These are phyloP conservation scores for Sarcophaga rosellei DNA, from an alignment of 2,888 invertebrate genomes.

Conservation along the genomic window DNA sequence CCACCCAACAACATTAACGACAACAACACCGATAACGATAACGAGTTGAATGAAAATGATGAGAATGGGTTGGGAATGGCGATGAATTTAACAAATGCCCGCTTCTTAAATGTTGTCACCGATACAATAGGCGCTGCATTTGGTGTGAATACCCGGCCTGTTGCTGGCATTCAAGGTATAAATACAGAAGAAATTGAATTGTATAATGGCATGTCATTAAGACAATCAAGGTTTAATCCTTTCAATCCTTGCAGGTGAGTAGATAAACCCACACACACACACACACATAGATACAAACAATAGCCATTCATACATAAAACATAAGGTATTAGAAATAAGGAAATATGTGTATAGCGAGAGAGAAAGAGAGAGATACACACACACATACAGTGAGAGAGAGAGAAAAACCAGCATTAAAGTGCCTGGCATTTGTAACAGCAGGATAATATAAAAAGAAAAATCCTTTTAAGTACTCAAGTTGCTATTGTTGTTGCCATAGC, in stretches of 20 bases:
- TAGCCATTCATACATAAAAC: not conserved
- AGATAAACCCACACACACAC: not conserved
- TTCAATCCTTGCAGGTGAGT: conserved; percentile 79
- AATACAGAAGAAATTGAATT: conserved; percentile 74
- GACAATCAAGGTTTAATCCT: conserved; percentile 77
- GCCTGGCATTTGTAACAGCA: not conserved
- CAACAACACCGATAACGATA: conserved; percentile 12
- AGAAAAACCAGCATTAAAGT: conserved; percentile 47
- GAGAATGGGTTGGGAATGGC: conserved; percentile 51
- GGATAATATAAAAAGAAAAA: not conserved
- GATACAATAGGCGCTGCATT: conserved; percentile 75
- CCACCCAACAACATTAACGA: not conserved
- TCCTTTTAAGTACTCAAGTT: not conserved
- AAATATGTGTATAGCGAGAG: not conserved
- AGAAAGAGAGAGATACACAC: not conserved
- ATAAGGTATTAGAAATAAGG: not conserved
- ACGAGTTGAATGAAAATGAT: conserved; percentile 59
- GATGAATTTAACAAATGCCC: conserved; percentile 47
- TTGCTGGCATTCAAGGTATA: conserved; percentile 51
- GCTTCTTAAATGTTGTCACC: conserved; percentile 73
- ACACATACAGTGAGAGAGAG: not conserved
- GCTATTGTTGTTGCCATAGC: conserved; percentile 28
- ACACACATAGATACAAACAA: not conserved
- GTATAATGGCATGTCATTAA: conserved; percentile 75
- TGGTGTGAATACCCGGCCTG: conserved; percentile 71